Conservation (phyloP, 2,113 vertebrate species). For the Trichechus manatus region DNA sequence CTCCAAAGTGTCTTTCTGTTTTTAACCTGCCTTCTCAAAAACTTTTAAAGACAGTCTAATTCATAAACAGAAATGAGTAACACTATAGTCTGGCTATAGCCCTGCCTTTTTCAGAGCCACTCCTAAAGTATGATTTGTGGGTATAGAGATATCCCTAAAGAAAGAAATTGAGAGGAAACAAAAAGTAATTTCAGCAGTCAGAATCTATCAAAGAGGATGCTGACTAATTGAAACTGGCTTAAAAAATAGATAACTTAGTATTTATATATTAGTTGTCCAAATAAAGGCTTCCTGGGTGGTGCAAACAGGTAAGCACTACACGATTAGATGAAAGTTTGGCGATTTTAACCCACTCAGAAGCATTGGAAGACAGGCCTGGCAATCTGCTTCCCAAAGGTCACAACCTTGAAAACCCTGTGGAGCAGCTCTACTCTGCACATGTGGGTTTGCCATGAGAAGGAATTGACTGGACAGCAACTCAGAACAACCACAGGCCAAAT, state of each 20-base stretch:
- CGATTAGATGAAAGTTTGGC: no score
- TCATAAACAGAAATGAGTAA: neutral
- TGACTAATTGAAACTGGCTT: neutral
- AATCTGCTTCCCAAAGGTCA: no score
- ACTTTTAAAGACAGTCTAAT: constrained; percentile 1
- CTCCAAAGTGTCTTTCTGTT: neutral
- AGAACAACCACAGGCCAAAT: neutral
- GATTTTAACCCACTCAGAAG: no score
- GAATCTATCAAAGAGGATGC: neutral
- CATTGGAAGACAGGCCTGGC: no score
- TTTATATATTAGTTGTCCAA: neutral
- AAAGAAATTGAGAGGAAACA: neutral
- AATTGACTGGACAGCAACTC: no score
- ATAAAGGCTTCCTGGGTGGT: neutral
- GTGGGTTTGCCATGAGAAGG: no score
- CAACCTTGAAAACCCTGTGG: no score
- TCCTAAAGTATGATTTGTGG: neutral
- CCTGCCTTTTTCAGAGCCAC: no score
- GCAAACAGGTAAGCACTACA: no score
- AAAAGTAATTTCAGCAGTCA: neutral
- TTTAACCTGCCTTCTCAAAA: neutral
- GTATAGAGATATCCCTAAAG: neutral
- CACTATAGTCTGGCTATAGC: neutral
- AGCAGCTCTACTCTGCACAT: no score
- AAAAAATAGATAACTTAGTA: neutral